Conservation (phyloP, 2,113 vertebrate species). For the Tympanuchus pallidicinctus region DNA sequence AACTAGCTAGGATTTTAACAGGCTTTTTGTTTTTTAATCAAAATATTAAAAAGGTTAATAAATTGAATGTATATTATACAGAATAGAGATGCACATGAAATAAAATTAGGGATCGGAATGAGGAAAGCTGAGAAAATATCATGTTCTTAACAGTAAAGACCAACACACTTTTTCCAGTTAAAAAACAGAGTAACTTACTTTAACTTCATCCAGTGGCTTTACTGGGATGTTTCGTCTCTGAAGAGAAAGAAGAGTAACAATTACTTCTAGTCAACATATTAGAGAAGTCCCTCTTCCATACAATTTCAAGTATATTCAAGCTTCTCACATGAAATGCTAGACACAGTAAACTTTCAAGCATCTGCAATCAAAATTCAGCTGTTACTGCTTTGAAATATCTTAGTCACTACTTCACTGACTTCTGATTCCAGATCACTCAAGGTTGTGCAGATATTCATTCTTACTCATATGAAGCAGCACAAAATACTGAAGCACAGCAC, state of each 20-base stretch:
- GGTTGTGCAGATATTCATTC: neutral
- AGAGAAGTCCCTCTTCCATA: neutral
- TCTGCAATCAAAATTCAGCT: neutral
- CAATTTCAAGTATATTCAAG: neutral
- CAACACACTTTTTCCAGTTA: neutral
- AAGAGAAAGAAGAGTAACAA: conserved; percentile 46
- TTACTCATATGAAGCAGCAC: neutral
- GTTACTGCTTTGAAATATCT: neutral
- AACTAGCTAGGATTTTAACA: neutral
- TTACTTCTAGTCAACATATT: neutral
- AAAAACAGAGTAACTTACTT: conserved; percentile 70
- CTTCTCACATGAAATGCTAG: neutral
- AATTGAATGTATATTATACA: neutral
- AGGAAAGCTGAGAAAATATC: neutral
- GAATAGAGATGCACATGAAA: neutral
- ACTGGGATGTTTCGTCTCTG: conserved; percentile 89
- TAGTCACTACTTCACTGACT: neutral
- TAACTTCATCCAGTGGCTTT: conserved; percentile 86
- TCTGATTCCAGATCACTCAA: neutral
- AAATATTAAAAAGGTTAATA: neutral
- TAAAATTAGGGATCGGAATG: neutral
- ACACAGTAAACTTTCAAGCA: neutral
- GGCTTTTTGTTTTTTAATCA: neutral
- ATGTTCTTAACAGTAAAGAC: neutral
- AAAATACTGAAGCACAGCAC: neutral